Evolutionary conservation across 2,888 invertebrate genomes (phyloP), one percentile per base, ranked within the genome.

Genomic region (Orchesella flavescens): DNA sequence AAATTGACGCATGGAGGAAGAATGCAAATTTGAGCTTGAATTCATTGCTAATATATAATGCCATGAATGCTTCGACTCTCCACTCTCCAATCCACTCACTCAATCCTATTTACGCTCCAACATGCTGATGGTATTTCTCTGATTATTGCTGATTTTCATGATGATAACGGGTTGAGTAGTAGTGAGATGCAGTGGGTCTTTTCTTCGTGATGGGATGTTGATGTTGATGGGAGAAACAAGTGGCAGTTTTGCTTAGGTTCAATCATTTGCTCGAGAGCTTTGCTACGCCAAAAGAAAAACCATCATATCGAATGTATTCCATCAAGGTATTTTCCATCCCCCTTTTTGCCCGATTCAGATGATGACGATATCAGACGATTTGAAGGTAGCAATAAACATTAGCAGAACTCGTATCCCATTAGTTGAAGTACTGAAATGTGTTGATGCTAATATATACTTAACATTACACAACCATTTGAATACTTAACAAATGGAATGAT

Each of bases 61-160:
- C 34, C 34, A n/a, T n/a, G n/a, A n/a, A n/a, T n/a, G n/a, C n/a
- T n/a, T n/a, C n/a, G n/a, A n/a, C n/a, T n/a, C n/a, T n/a, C n/a
- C n/a, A n/a, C n/a, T n/a, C n/a, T n/a, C n/a, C n/a, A n/a, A n/a
- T n/a, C n/a, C n/a, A n/a, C n/a, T 34, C 34, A 34, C 34, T 34
- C 34, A 17, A 21, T 43, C 23, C 68, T 23, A 77, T 77, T 59
- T 57, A 77, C 59, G 68, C 46, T 19, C 4, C 65, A 19, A 23
- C 55, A 46, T 49, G 24, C 44, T 72, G 73, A 63, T 43, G 69
- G 71, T 71, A 78, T 78, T 71, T 69, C 57, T 46, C 71, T 71
- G 78, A 78, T 78, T 78, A 78, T 78, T 78, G 78, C 78, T 79
- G 79, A 81, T 81, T 68, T 78, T 81, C 68, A 81, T 81, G 81